Conservation (phyloP, 2,888 invertebrate genomes). For the Ecdyonurus torrentis region DNA sequence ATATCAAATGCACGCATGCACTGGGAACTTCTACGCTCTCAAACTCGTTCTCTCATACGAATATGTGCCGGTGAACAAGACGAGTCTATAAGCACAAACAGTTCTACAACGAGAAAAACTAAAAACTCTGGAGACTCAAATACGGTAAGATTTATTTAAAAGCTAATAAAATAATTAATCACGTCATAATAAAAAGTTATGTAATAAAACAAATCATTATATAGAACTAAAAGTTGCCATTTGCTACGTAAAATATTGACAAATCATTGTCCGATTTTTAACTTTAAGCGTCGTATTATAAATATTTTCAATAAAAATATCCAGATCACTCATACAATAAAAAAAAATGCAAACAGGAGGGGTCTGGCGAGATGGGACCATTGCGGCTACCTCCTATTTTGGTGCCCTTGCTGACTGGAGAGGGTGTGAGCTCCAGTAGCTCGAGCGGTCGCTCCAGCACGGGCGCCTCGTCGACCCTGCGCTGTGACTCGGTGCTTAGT, state of each 20-base stretch:
- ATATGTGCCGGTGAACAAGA: constrained; percentile 8
- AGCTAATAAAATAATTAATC: too few relatives aligned
- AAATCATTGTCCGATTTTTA: too few relatives aligned
- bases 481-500: constrained; percentile 21
- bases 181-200: too few relatives aligned
- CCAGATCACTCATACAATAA: too few relatives aligned
- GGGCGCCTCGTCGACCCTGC: constrained; percentile 8
- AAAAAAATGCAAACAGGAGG: too few relatives aligned
- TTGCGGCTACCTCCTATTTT: constrained; percentile 53
- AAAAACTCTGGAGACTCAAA: too few relatives aligned
- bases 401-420: constrained; percentile 28
- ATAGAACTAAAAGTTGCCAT: too few relatives aligned
- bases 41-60: constrained; percentile 28
- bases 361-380: constrained; percentile 26
- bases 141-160: neutral
- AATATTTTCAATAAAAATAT: too few relatives aligned
- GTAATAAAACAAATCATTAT: too few relatives aligned
- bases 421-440: neutral
- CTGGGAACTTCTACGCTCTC: constrained; percentile 62
- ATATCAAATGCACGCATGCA: constrained; percentile 76
- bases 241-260: too few relatives aligned
- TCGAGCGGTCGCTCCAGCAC: neutral
- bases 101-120: constrained; percentile 10
- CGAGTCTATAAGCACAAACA: too few relatives aligned
- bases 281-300: too few relatives aligned